phyloP scores from a whole-genome alignment of 2,797 vertebrate genomes.

The Malurus leucopterus region DNA sequence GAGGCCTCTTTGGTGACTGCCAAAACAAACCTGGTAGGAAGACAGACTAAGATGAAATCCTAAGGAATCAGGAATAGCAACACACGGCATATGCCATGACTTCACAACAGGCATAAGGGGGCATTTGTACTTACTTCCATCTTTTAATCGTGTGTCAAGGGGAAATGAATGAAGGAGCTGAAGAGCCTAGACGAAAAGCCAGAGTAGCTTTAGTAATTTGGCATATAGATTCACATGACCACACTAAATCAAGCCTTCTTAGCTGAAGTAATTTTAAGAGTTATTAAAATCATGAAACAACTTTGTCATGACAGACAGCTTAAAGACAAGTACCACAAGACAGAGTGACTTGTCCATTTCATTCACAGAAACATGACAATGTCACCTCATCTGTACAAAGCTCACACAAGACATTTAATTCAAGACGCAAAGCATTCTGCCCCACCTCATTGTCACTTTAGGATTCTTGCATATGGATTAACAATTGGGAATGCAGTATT shows the following conservation, averaged over 20 bases:
- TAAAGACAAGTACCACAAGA: neutral
- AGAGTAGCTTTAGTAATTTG: neutral
- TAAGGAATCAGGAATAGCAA: neutral
- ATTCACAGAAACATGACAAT: neutral
- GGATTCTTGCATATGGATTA: neutral
- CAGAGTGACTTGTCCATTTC: neutral
- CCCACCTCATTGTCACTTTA: neutral
- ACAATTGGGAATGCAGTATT: neutral
- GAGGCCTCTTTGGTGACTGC: conserved; percentile 97
- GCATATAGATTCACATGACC: neutral
- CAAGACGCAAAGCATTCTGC: neutral
- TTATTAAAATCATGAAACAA: neutral
- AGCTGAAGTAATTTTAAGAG: neutral
- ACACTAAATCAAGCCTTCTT: neutral
- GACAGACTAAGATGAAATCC: conserved; percentile 37
- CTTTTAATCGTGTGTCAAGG: conserved; percentile 93
- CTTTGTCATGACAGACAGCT: neutral
- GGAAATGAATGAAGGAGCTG: conserved; percentile 96
- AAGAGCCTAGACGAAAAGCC: conserved; percentile 77
- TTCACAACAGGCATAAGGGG: neutral
- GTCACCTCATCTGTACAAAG: neutral
- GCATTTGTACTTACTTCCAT: conserved; percentile 87
- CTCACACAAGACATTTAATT: neutral
- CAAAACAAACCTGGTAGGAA: conserved; percentile 89
- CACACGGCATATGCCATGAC: fast-evolving